Percentiles rank a stretch among this genome's conserved stretches.
phyloP scores from a whole-genome alignment of 2,113 vertebrate genomes.

The Colossoma macropomum region DNA sequence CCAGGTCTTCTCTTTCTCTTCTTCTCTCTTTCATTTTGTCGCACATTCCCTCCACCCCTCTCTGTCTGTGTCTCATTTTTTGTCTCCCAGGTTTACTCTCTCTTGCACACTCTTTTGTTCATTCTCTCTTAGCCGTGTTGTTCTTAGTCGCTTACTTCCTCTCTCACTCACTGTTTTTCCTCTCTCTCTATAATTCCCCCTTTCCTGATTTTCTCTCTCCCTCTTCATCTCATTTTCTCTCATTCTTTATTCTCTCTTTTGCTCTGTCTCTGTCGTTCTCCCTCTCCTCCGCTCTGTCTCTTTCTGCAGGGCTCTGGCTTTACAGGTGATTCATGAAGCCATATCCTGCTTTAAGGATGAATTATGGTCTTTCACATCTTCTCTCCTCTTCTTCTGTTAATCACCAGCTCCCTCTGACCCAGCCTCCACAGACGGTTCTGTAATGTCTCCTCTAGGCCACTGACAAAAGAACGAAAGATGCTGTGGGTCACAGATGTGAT shows the following conservation, averaged over 20 bases:
- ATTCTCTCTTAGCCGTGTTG: too few species aligned
- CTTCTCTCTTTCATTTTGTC: too few species aligned
- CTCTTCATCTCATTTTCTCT: neutral
- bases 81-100: too few species aligned
- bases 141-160: too few species aligned
- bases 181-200: too few species aligned
- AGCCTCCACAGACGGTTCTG: neutral
- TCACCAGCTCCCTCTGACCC: constrained; percentile 29
- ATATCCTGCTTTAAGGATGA: constrained; percentile 50
- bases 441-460: constrained; percentile 33
- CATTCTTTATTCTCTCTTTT: neutral
- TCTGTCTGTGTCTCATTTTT: too few species aligned
- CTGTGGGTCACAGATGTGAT: neutral
- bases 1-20: too few species aligned
- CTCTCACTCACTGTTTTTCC: too few species aligned
- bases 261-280: neutral
- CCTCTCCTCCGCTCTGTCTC: neutral
- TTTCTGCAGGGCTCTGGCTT: constrained; percentile 27
- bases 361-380: constrained; percentile 48
- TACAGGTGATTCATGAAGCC: constrained; percentile 43
- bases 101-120: too few species aligned
- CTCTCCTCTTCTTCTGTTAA: constrained; percentile 39
- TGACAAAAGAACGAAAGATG: constrained; percentile 28
- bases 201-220: too few species aligned
- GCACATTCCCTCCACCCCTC: too few species aligned